Base-by-base conservation (phyloP, 2,797 vertebrate species). In the Sternotherus odoratus region DNA sequence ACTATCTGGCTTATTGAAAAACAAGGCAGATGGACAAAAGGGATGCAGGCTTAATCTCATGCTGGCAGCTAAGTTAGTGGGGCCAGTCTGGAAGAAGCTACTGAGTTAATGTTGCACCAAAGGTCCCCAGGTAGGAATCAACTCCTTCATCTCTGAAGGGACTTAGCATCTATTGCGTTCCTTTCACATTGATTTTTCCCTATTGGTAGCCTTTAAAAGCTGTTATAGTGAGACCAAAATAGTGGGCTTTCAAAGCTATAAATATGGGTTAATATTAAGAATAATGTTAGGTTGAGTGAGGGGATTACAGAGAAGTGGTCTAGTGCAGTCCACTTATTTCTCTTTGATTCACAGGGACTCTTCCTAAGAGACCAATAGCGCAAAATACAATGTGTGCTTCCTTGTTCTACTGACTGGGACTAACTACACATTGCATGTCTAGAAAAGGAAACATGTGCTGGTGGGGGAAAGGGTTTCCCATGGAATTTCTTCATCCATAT, bases 171-270 rank as follows among this genome's bases (percentile, higher is more conserved):
- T 88, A 81, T 87, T 79, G 72, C 63, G 91, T 72, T 92, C 86
- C 88, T 92, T 96, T 95, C 88, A 79, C 91, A 97, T 96, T 91
- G 96, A 95, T 97, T 97, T 97, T 93, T 96, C 87, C 94, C 96
- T 88, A 48, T 74, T 88, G 83, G 30, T 93, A 92, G 93, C 91
- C 90, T 95, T 96, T 94, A 94, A 92, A 94, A 97, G 96, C 95
- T 96, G 94, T 94, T 92, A 87, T 3, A 77, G 66, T 57, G 60
- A 96, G 96, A 83, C 79, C 92, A 96, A 96, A 95, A 96, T 86
- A 81, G 91, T 36, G 30, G 26, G 87, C 79, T 97, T 95, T 94
- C 83, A 94, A 94, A 84, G 46, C 56, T 79, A 2, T 82, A 92
- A 87, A 89, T 82, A 91, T 0, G 50, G 87, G 81, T 86, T 93